Conservation (phyloP, 2,797 vertebrate genomes). For the Alexandromys oeconomus region DNA sequence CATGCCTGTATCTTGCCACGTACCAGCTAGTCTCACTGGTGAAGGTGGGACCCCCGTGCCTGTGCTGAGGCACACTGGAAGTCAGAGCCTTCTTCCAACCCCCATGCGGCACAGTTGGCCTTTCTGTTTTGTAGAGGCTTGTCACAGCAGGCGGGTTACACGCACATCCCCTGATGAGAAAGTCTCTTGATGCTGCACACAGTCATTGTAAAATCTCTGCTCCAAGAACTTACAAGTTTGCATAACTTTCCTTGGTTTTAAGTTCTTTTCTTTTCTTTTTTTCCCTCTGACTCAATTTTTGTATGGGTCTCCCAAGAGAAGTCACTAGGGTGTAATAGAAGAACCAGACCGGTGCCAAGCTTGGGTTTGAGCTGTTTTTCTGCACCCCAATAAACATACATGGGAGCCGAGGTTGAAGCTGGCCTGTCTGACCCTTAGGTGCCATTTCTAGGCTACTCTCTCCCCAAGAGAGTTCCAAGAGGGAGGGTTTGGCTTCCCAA, state of each 20-base stretch:
- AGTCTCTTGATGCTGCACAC: background rate
- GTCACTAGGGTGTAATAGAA: background rate
- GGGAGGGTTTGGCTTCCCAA: background rate
- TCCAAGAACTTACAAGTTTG: constrained; percentile 2
- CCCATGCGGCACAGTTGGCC: rapidly evolving
- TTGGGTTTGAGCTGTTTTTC: background rate
- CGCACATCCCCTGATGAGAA: background rate
- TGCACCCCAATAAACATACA: background rate
- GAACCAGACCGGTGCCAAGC: background rate
- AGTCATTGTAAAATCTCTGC: background rate
- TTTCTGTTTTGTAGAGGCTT: background rate
- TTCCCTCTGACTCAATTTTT: background rate
- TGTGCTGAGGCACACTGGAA: background rate
- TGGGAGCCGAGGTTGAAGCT: background rate
- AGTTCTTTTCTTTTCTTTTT: background rate
- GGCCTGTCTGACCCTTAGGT: background rate
- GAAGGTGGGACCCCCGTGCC: background rate
- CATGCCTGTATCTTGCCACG: rapidly evolving
- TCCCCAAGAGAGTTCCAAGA: background rate
- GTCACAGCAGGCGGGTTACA: background rate
- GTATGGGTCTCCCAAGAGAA: background rate
- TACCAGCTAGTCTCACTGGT: rapidly evolving
- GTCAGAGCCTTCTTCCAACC: too few species aligned
- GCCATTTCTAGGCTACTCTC: background rate
- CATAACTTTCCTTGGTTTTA: background rate